Conservation (phyloP, 2,113 vertebrate species). For the Myotis brandtii region DNA sequence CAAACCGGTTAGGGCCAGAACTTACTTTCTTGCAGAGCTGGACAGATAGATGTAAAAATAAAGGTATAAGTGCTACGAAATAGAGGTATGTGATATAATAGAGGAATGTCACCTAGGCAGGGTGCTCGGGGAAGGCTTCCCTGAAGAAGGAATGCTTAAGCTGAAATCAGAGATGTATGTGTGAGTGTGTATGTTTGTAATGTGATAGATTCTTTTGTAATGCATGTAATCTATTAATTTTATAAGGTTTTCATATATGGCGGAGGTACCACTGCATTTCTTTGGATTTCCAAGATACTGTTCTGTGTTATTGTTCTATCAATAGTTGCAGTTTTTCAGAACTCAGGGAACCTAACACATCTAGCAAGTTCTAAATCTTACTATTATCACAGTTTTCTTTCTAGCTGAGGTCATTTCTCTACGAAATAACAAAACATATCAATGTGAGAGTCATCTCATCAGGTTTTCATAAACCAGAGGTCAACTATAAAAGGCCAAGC, state of each 20-base stretch:
- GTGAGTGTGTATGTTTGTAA: not conserved
- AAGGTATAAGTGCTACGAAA: not conserved
- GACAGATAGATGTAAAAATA: not conserved
- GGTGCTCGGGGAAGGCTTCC: not conserved
- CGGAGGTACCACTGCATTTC: not conserved
- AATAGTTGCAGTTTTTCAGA: not conserved
- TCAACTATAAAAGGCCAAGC: not conserved
- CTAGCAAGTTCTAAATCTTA: conserved; percentile 6
- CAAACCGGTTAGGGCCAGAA: too few species aligned
- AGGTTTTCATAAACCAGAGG: conserved; percentile 9
- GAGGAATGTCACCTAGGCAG: not conserved
- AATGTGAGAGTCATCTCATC: not conserved
- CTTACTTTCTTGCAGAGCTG: not conserved
- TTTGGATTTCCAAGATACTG: not conserved
- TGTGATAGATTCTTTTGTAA: conserved; percentile 6
- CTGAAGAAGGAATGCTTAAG: not conserved
- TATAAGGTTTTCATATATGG: not conserved
- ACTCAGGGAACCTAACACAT: not conserved
- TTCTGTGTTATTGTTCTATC: not conserved
- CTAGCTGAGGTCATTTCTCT: not conserved
- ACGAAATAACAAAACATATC: not conserved
- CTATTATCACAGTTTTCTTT: not conserved
- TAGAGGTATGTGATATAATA: not conserved
- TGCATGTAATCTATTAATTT: not conserved
- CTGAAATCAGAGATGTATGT: not conserved